Percentiles rank a stretch among this genome's conserved stretches.
phyloP scores from a whole-genome alignment of 1,140 invertebrate species.

The Copidosoma floridanum region DNA sequence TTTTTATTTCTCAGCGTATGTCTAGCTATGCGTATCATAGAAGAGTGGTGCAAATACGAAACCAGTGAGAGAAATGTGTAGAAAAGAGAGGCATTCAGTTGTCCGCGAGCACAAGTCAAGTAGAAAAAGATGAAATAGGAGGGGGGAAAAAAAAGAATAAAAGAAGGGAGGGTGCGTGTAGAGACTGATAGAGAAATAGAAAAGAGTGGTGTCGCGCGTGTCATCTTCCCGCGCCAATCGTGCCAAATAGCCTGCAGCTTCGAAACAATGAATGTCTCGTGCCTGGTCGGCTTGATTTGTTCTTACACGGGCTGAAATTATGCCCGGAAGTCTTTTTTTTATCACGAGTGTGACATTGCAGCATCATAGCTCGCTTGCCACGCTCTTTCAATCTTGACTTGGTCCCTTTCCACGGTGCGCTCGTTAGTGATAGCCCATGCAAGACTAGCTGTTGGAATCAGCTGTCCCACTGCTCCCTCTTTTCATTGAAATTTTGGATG shows the following conservation, averaged over 20 bases:
- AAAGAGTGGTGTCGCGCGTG: not conserved
- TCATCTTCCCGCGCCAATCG: slow-evolving; percentile 37
- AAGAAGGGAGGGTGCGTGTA: slow-evolving; percentile 3
- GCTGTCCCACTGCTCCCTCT: no score
- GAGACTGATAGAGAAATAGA: slow-evolving; percentile 7
- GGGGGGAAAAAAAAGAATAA: slow-evolving; percentile 5
- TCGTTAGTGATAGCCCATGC: no score
- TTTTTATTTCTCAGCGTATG: no score
- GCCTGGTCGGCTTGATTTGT: slow-evolving; percentile 47
- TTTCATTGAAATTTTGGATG: no score
- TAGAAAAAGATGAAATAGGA: no score
- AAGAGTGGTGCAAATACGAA: not conserved
- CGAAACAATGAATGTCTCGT: slow-evolving; percentile 43
- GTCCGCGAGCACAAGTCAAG: slow-evolving; percentile 17
- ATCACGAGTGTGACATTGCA: slow-evolving; percentile 12
- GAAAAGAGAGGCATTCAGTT: slow-evolving; percentile 23
- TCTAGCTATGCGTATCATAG: no score
- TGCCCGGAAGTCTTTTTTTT: slow-evolving; percentile 54
- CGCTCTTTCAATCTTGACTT: no score
- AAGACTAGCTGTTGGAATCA: no score
- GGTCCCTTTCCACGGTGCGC: no score
- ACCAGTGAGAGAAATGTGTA: not conserved
- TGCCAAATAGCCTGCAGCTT: slow-evolving; percentile 34
- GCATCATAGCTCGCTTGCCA: no score
- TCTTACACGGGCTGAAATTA: slow-evolving; percentile 48